Evolutionary conservation across 2,888 invertebrate genomes (phyloP).

Genomic region (Parnassius smintheus): DNA sequence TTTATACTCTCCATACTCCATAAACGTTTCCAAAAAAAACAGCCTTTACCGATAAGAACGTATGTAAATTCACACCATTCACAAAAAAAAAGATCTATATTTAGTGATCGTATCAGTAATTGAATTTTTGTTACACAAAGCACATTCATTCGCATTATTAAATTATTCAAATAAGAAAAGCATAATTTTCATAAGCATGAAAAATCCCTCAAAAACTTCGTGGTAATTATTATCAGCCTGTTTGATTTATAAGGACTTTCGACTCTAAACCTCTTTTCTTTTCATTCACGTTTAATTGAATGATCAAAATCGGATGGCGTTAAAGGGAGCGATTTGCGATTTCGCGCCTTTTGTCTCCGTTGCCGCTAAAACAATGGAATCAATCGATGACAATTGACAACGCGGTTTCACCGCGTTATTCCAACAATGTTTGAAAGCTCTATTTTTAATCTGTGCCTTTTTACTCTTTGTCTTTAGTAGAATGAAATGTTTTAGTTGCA

Average conservation of each 20-base stretch:
- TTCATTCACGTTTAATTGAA: slow-evolving; percentile 71
- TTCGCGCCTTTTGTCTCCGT: slow-evolving; percentile 50
- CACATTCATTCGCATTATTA: background rate
- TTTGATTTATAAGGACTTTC: slow-evolving; percentile 70
- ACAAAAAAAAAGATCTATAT: no score
- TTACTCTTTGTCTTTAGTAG: slow-evolving; percentile 22
- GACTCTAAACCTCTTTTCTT: slow-evolving; percentile 73
- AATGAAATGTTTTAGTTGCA: slow-evolving; percentile 2
- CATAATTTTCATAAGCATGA: background rate
- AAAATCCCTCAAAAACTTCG: slow-evolving; percentile 5
- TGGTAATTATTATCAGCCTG: slow-evolving; percentile 61
- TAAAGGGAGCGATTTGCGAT: slow-evolving; percentile 40
- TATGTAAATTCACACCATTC: no score
- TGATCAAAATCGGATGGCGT: slow-evolving; percentile 64
- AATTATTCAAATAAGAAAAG: no score
- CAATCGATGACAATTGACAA: slow-evolving; percentile 53
- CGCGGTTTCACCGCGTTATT: slow-evolving; percentile 36
- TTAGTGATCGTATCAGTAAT: slow-evolving; percentile 8
- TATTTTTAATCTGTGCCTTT: slow-evolving; percentile 37
- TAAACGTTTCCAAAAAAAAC: no score
- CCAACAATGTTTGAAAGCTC: slow-evolving; percentile 24
- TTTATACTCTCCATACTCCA: no score
- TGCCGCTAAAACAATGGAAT: slow-evolving; percentile 60
- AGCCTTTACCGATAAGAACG: no score
- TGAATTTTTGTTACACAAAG: background rate